phyloP scores from a whole-genome alignment of 2,888 invertebrate genomes.

The Ceramica pisi region DNA sequence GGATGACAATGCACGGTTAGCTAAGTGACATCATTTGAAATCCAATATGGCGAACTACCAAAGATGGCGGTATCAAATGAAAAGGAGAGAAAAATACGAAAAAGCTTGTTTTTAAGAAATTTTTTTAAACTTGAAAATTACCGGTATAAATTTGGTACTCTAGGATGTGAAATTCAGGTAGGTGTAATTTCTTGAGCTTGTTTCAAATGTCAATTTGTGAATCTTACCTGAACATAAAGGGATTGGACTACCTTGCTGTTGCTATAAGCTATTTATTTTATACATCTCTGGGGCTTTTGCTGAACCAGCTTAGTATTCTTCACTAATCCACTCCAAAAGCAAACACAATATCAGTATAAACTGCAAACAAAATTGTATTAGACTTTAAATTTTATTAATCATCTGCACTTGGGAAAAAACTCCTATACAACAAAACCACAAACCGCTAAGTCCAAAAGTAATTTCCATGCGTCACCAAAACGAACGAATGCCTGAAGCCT shows the following conservation, averaged over 20 bases:
- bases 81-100: too few relatives aligned
- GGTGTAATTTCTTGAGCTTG: too few relatives aligned
- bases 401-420: background rate
- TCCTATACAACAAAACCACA: background rate
- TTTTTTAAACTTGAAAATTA: too few relatives aligned
- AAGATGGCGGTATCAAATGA: too few relatives aligned
- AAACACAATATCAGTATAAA: background rate
- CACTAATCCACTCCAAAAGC: background rate
- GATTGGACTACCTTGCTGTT: too few relatives aligned
- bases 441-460: slow-evolving; percentile 32
- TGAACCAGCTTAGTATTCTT: background rate
- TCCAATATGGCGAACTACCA: too few relatives aligned
- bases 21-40: background rate
- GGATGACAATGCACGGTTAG: background rate
- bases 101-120: too few relatives aligned
- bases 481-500: slow-evolving; percentile 73
- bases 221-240: background rate
- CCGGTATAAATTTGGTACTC: too few relatives aligned
- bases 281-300: background rate
- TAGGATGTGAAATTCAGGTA: too few relatives aligned
- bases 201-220: background rate
- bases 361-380: background rate
- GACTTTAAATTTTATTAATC: background rate
- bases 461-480: slow-evolving; percentile 38
- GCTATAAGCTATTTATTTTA: background rate